Evolutionary conservation across 2,797 vertebrate species (phyloP), one percentile per base, ranked within the genome.

Genomic region (Mormyrus hasselquistii): DNA sequence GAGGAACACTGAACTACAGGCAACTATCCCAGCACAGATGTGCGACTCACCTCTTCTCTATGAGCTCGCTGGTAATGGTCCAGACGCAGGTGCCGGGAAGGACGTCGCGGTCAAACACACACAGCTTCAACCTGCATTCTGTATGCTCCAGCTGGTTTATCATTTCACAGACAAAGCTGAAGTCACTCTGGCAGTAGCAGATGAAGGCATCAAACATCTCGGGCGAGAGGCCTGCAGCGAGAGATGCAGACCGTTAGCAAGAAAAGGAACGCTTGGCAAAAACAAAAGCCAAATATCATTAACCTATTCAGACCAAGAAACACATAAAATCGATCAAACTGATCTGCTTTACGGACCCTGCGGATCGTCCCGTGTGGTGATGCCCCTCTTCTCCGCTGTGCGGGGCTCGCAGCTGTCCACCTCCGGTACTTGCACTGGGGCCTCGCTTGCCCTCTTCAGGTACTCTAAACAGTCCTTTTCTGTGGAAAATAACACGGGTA

Each of bases 121-220:
- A 99, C 89, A 99, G 94, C 91, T 99, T 99, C 93, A 99, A 94
- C 79, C 92, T 97, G 94, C 94, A 93, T 0, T 97, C 93, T 0
- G 97, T 97, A 93, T 99, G 97, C 53, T 99, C 99, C 94, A 99
- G 93, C 93, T 98, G 95, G 76, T 89, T 95, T 94, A 99, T 99
- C 98, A 99, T 99, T 92, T 98, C 97, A 2, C 97, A 95, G 52
- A 99, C 99, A 91, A 99, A 99, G 25, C 94, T 89, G 1, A 99
- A 95, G 94, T 99, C 99, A 0, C 93, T 96, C 88, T 96, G 93
- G 94, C 98, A 99, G 95, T 99, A 99, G 94, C 99, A 99, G 94
- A 99, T 99, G 94, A 99, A 99, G 89, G 99, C 99, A 59, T 99
- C 98, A 4, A 99, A 99, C 88, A 92, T 76, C 93, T 99, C 98